phyloP scores from a whole-genome alignment of 2,888 invertebrate species.

The Pyrocoelia pectoralis region DNA sequence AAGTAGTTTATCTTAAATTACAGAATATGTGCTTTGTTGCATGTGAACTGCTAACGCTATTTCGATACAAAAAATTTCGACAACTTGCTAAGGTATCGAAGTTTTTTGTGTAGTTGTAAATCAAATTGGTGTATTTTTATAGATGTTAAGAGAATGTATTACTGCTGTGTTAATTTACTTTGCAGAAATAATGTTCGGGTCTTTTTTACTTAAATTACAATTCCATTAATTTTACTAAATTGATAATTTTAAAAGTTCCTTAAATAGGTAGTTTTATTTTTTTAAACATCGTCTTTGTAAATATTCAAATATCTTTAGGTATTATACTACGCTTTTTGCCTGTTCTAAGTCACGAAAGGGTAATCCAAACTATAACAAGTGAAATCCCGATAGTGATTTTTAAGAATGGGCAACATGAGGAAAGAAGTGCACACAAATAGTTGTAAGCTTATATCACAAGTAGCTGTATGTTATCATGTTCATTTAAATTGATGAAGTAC shows the following conservation, averaged over 20 bases:
- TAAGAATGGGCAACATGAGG: background rate
- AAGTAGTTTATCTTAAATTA: conserved; percentile 18
- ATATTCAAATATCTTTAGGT: conserved; percentile 1
- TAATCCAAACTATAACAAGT: background rate
- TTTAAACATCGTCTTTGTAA: conserved; percentile 3
- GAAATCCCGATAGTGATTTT: background rate
- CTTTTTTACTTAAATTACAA: background rate
- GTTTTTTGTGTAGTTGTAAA: conserved; percentile 40
- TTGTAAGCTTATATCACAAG: conserved; percentile 9
- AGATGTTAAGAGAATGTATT: conserved; percentile 47
- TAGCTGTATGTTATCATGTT: conserved; percentile 1
- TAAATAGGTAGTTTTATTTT: conserved; percentile 13
- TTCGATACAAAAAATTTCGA: conserved; percentile 19
- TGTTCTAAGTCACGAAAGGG: background rate
- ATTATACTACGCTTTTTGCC: background rate
- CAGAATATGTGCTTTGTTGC: conserved; percentile 46
- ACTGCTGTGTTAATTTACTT: conserved; percentile 13
- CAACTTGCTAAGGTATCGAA: conserved; percentile 23
- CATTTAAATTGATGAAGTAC: background rate
- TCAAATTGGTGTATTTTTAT: conserved; percentile 55
- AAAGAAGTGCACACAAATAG: conserved; percentile 7
- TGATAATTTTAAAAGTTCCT: conserved; percentile 11
- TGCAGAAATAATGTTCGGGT: background rate
- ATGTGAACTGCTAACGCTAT: conserved; percentile 46
- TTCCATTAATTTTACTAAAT: background rate